These are phyloP conservation scores for Oreotrochilus melanogaster DNA, from an alignment of 2,113 vertebrate genomes.

Conservation along the genomic window DNA sequence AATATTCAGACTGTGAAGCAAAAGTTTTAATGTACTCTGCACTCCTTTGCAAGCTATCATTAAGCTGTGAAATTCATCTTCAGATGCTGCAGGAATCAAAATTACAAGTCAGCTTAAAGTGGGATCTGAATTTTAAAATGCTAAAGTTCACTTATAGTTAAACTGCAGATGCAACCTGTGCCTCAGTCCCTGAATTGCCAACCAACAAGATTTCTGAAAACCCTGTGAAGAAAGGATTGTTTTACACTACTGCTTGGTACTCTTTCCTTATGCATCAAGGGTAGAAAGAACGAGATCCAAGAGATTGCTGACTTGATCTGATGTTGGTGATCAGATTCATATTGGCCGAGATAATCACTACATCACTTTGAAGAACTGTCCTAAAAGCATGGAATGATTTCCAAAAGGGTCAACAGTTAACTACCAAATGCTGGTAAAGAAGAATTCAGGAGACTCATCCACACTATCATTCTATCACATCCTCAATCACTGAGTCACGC, in stretches of 20 bases:
- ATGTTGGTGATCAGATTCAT: background rate
- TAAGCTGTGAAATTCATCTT: background rate
- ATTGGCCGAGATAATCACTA: background rate
- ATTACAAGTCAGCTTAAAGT: background rate
- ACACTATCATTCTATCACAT: background rate
- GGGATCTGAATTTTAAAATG: background rate
- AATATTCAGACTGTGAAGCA: background rate
- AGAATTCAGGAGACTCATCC: background rate
- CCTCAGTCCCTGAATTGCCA: background rate
- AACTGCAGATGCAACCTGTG: background rate
- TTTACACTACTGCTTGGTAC: background rate
- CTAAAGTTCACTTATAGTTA: background rate
- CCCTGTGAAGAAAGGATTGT: background rate
- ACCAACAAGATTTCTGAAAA: background rate
- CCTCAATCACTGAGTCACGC: background rate
- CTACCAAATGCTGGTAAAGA: background rate
- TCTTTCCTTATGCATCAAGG: background rate
- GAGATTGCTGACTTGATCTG: background rate
- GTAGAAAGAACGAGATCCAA: background rate
- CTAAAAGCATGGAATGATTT: background rate
- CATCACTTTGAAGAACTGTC: background rate
- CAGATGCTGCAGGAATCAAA: background rate
- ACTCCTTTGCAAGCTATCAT: background rate
- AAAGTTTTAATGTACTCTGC: background rate
- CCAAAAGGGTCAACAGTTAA: background rate